Percentiles rank a stretch among this genome's conserved stretches.
Conservation (phyloP, 92 coral and sea anemone genomes). For the Heteractis magnifica region DNA sequence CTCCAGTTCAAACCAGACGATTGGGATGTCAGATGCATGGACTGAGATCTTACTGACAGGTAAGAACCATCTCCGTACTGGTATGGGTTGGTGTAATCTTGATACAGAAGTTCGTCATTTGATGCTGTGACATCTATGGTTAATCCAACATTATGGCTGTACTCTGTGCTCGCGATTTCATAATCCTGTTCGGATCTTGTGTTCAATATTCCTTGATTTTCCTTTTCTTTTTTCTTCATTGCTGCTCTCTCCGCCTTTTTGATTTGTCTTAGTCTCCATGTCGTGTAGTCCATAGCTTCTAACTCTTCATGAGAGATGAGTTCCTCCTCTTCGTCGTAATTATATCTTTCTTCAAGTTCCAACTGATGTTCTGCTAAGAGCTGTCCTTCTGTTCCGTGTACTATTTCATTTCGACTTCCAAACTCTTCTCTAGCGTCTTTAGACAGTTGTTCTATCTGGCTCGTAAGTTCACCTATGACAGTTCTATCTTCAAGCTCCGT, state of each 20-base stretch:
- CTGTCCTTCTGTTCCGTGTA: background rate
- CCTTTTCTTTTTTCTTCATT: background rate
- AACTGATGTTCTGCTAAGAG: background rate
- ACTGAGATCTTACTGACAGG: conserved; percentile 36
- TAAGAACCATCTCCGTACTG: conserved; percentile 51
- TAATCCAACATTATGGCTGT: background rate
- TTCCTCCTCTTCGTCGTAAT: conserved; percentile 15
- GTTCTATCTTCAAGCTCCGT: background rate
- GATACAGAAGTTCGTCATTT: conserved; percentile 14
- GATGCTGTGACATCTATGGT: background rate
- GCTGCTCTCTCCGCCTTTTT: conserved; percentile 31
- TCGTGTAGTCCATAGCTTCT: conserved; percentile 45
- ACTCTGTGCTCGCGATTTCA: background rate
- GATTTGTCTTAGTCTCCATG: conserved; percentile 35
- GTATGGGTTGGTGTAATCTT: conserved; percentile 57
- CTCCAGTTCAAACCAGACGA: conserved; percentile 16
- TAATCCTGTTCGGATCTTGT: too few relatives aligned
- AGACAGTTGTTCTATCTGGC: conserved; percentile 34
- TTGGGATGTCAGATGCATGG: conserved; percentile 21
- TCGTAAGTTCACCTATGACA: conserved; percentile 18
- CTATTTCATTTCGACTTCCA: conserved; percentile 9
- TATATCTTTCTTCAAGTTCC: background rate
- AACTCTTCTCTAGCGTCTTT: conserved; percentile 32
- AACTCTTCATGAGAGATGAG: background rate
- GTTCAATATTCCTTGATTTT: background rate